Base-by-base conservation (phyloP, 1,140 invertebrate genomes). In the Olivierus martensii region DNA sequence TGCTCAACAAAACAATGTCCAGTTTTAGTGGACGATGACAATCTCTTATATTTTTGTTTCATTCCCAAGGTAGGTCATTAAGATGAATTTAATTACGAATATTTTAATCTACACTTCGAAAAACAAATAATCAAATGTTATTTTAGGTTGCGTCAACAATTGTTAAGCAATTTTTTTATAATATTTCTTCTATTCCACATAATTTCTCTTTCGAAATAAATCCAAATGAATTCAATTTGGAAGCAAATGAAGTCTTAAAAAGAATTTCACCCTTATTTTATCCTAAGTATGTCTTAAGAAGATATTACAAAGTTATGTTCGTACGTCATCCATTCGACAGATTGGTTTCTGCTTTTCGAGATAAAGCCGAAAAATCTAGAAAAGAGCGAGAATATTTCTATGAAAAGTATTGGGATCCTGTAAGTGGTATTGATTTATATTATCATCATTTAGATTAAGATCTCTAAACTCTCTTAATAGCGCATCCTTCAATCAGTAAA, bases 321-420 rank as follows among this genome's bases (percentile, higher is more conserved):
- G 66, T 68, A n/a, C 59, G 65, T 9, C 66, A 68, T 50, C 66
- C 65, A 12, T 62, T 68, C 52, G 60, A 63, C 19, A 51, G 66
- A n/a, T 52, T 67, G 21, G 56, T 68, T 10, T 67, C 66, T 28
- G 63, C 59, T 14, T 68, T 63, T 52, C 46, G 55, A 3, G 63
- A 64, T 41, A 67, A 67, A 55, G 63, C 61, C 19, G 52, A 59
- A 52, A n/a, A 47, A 19, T 15, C 52, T 15, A 44, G 46, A 36
- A 14, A 56, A n/a, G 41, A 60, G 48, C 35, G 55, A 45, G 35
- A 28, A 14, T 57, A 55, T 53, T 60, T 59, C 48, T 63, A 61
- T 36, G 59, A 56, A 14, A 51, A 49, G 21, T 60, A 58, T 44
- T 28, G 28, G 28, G 28, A 28, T 28, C 28, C 28, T 28, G 28